Evolutionary conservation across 2,797 vertebrate species (phyloP).

Genomic region (Anabacerthia variegaticeps): DNA sequence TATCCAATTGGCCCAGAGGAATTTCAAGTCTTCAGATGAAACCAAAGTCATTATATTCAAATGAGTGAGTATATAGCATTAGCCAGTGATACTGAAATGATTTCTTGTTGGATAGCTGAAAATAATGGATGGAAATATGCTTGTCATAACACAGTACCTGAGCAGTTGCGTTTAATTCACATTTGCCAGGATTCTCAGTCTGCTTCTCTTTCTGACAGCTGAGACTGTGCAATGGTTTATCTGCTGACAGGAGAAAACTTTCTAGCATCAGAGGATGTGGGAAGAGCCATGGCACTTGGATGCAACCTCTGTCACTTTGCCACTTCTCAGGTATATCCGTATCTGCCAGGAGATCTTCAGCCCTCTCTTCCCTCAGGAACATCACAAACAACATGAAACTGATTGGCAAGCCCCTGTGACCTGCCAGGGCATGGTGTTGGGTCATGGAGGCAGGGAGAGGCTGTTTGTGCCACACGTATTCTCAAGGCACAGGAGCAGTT

Average conservation of each 20-base stretch:
- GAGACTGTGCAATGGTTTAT: neutral
- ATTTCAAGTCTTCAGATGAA: slow-evolving; percentile 53
- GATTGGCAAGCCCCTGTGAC: neutral
- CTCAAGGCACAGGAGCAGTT: neutral
- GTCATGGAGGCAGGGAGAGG: neutral
- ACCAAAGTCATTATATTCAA: slow-evolving; percentile 44
- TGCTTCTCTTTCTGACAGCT: neutral
- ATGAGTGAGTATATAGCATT: slow-evolving; percentile 43
- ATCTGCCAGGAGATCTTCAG: neutral
- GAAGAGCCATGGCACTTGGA: neutral
- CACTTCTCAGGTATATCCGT: accelerated
- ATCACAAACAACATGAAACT: accelerated
- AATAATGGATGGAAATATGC: slow-evolving; percentile 40
- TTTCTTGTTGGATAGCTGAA: slow-evolving; percentile 36
- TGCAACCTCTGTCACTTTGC: neutral
- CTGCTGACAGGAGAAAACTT: neutral
- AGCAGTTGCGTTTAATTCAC: neutral
- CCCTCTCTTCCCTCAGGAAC: neutral
- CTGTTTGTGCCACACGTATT: accelerated
- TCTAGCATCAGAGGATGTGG: neutral
- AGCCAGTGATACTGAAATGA: slow-evolving; percentile 34
- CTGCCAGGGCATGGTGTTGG: neutral
- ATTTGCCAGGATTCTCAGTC: neutral
- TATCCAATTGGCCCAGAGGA: slow-evolving; percentile 9
- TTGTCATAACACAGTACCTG: slow-evolving; percentile 16